Evolutionary conservation across 2,113 vertebrate species (phyloP).

Genomic region (Gobius niger): DNA sequence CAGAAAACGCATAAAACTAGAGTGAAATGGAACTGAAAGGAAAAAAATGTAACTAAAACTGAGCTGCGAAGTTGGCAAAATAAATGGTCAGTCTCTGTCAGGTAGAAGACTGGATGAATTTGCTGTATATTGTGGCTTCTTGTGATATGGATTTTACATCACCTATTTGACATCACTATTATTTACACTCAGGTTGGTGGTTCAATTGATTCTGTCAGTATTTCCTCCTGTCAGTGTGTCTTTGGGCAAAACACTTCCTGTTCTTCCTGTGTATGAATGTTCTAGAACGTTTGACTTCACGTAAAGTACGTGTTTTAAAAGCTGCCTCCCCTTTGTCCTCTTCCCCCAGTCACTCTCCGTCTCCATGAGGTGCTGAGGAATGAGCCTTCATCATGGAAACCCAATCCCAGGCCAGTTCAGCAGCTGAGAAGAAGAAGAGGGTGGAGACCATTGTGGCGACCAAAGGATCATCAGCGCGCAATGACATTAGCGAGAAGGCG

Average conservation of each 20-base stretch:
- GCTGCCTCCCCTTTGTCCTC: neutral
- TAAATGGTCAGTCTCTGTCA: too few relatives aligned
- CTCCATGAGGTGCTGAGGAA: slow-evolving; percentile 89
- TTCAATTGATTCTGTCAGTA: neutral
- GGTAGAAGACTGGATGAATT: too few relatives aligned
- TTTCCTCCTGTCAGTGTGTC: neutral
- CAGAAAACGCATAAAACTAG: too few relatives aligned
- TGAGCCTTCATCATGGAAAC: slow-evolving; percentile 96
- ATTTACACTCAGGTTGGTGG: neutral
- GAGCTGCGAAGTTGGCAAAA: too few relatives aligned
- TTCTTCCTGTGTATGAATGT: too few relatives aligned
- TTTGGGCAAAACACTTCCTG: too few relatives aligned
- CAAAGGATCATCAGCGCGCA: slow-evolving; percentile 85
- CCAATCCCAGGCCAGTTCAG: slow-evolving; percentile 91
- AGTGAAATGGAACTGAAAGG: too few relatives aligned
- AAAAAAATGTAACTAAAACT: too few relatives aligned
- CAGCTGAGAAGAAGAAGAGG: slow-evolving; percentile 96
- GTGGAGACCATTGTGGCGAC: slow-evolving; percentile 91
- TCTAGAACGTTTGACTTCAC: too few relatives aligned
- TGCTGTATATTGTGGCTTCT: too few relatives aligned
- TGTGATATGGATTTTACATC: too few relatives aligned
- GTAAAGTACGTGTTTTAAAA: too few relatives aligned
- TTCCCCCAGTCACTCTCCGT: slow-evolving; percentile 74
- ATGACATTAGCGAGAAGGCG: slow-evolving; percentile 98
- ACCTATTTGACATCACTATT: neutral